phyloP scores from a whole-genome alignment of 2,888 invertebrate species.

The Eupithecia tripunctaria region DNA sequence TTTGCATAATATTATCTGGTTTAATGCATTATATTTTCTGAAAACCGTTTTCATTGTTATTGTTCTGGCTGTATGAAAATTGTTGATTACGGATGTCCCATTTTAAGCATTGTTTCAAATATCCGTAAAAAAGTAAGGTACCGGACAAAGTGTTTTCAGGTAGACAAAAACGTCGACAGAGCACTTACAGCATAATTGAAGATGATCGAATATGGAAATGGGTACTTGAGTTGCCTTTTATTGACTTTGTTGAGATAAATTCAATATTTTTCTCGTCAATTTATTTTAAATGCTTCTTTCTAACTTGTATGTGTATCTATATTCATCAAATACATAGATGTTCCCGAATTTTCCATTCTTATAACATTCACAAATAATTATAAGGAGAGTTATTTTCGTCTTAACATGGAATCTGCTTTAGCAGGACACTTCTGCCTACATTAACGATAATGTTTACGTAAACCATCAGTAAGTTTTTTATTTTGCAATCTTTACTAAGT shows the following conservation, averaged over 20 bases:
- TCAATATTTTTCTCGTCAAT: background rate
- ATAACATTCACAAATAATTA: no score
- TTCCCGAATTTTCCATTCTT: no score
- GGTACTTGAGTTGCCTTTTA: background rate
- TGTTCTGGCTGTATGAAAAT: background rate
- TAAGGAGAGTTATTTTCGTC: no score
- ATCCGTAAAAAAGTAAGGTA: background rate
- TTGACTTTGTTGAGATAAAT: slow-evolving; percentile 1
- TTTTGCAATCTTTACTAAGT: no score
- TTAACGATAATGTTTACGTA: no score
- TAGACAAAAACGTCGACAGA: slow-evolving; percentile 42
- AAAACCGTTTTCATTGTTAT: background rate
- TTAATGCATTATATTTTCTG: background rate
- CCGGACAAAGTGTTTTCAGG: slow-evolving; percentile 16
- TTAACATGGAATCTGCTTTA: no score
- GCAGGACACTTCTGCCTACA: no score
- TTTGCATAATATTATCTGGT: background rate
- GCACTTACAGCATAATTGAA: slow-evolving; percentile 45
- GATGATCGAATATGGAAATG: slow-evolving; percentile 42
- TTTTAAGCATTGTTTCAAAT: background rate
- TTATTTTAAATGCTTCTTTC: background rate
- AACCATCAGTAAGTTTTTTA: no score
- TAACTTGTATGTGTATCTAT: background rate
- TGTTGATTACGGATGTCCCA: background rate
- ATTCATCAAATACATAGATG: no score